These are phyloP conservation scores for Apotomis betuletana DNA, from an alignment of 2,888 invertebrate genomes.

Conservation along the genomic window DNA sequence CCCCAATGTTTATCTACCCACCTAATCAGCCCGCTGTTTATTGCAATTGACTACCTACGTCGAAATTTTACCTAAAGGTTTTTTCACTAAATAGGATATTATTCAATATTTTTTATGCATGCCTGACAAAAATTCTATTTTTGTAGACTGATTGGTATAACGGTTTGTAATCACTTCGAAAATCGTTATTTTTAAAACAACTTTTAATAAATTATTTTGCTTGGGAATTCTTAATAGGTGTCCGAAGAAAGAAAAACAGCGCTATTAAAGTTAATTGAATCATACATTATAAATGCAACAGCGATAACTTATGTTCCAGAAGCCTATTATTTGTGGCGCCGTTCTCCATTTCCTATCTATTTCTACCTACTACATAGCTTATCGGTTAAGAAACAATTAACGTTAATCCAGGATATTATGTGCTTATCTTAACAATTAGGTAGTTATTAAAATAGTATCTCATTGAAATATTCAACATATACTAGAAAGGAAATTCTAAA, in stretches of 20 bases:
- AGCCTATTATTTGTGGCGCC: conserved; percentile 26
- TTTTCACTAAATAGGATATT: neutral
- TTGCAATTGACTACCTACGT: neutral
- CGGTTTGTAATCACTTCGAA: neutral
- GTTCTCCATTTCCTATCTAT: conserved; percentile 2
- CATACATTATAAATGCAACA: neutral
- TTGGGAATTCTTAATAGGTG: neutral
- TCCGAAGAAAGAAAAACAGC: neutral
- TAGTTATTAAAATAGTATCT: no score
- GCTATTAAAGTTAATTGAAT: neutral
- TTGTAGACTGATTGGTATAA: neutral
- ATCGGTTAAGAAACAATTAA: conserved; percentile 22
- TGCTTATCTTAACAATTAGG: neutral
- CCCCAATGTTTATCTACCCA: no score
- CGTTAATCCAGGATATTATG: neutral
- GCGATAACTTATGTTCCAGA: conserved; percentile 18
- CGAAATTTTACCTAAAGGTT: neutral
- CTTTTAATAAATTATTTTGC: no score
- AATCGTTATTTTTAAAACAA: neutral
- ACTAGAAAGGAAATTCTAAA: no score
- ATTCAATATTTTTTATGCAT: neutral
- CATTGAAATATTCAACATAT: no score
- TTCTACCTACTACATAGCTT: neutral
- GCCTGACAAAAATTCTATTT: neutral
- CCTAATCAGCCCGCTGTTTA: no score